Evolutionary conservation across 2,113 vertebrate species (phyloP).

Genomic region (Callaeas wilsoni): DNA sequence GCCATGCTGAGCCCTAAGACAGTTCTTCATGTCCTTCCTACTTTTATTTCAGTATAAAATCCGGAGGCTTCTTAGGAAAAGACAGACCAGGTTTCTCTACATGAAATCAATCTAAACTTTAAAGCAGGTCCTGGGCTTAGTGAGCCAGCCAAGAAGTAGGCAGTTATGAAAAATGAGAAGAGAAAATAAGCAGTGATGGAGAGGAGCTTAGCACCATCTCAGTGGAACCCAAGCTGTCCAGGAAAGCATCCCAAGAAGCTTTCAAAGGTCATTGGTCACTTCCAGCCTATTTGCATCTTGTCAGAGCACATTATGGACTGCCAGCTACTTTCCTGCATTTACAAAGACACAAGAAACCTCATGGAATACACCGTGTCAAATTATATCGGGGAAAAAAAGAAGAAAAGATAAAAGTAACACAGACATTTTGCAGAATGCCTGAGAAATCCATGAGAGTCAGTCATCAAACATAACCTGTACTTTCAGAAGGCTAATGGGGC

Average conservation of each 20-base stretch:
- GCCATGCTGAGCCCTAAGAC: not conserved
- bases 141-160: not conserved
- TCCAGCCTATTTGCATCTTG: not conserved
- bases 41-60: not conserved
- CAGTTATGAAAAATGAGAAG: slow-evolving; percentile 1
- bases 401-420: not conserved
- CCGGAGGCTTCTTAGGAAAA: not conserved
- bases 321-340: not conserved
- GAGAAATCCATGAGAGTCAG: not conserved
- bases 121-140: not conserved
- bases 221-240: not conserved
- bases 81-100: not conserved
- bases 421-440: not conserved
- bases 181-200: not conserved
- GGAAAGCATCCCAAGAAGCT: not conserved
- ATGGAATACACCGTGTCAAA: not conserved
- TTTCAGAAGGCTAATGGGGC: not conserved
- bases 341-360: not conserved
- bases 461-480: not conserved
- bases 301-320: not conserved
- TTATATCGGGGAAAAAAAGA: not conserved
- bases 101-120: not conserved
- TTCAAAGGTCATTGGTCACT: not conserved
- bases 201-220: not conserved
- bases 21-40: not conserved